Base-by-base conservation (phyloP, 64 coral and sea anemone species). In the Acropora tenuis region DNA sequence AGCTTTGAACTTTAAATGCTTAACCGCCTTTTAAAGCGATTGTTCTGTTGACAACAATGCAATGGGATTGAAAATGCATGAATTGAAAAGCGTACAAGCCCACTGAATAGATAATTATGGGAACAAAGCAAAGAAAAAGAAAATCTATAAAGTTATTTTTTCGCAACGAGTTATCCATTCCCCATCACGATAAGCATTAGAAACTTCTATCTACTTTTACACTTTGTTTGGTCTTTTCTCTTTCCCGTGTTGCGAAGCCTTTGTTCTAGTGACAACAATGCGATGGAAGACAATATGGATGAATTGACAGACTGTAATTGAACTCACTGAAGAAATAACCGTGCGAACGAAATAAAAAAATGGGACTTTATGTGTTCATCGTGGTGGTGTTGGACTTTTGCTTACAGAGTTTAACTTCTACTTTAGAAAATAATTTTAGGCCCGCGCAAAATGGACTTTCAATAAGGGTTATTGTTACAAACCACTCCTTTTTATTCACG, bases 401-500 rank as follows among this genome's bases (percentile, higher is more conserved):
- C 67, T 71, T 71, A 20, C 19, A 71, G 4, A 71, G 67, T 71
- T 71, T 71, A 13, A 63, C 59, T 63, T 63, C 59, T 63, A 63
- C 59, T 11, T 71, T 71, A 69, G 17, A 69, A n/a, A 30, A 69
- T 69, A 69, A 69, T 69, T 69, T 69, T 69, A 69, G 17, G 67
- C 67, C 67, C 16, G 67, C 19, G 67, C 19, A n/a, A 69, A 69
- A n/a, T 69, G 67, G 67, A 40, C 1, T 71, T 71, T 71, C 19
- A 0, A 71, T 71, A 3, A 71, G 67, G 19, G 67, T 40, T 71
- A 71, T 71, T 71, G 67, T 71, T 71, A 71, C 67, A 71, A 71
- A 71, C 67, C 67, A 71, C 67, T 71, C 67, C 67, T 71, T 71
- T 71, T 20, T 71, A 20, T 71, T 71, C 67, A 71, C 67, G 30